Evolutionary conservation across 2,888 invertebrate species (phyloP).

Genomic region (Pyrochroa serraticornis): DNA sequence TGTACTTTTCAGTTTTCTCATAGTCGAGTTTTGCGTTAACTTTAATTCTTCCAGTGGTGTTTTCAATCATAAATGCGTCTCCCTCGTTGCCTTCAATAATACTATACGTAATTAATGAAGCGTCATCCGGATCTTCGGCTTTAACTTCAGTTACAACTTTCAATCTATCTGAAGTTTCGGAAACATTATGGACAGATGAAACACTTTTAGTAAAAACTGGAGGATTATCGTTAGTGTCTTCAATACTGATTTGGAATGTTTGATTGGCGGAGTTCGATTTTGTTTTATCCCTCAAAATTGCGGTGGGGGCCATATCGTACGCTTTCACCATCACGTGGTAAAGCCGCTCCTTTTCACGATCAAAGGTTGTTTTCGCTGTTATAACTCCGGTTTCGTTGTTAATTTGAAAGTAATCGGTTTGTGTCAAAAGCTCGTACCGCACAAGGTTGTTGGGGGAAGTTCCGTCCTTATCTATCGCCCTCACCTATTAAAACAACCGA

Average conservation of each 20-base stretch:
- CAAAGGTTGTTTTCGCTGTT: slow-evolving; percentile 80
- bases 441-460: slow-evolving; percentile 84
- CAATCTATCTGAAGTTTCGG: slow-evolving; percentile 84
- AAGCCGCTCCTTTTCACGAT: slow-evolving; percentile 82
- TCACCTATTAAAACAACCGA: slow-evolving; percentile 35
- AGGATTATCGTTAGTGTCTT: slow-evolving; percentile 95
- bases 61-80: slow-evolving; percentile 85
- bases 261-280: slow-evolving; percentile 79
- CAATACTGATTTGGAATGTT: slow-evolving; percentile 88
- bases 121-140: slow-evolving; percentile 88
- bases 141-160: slow-evolving; percentile 85
- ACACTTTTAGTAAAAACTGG: slow-evolving; percentile 83
- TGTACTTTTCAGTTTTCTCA: slow-evolving; percentile 84
- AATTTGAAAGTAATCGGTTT: slow-evolving; percentile 77
- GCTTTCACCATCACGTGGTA: slow-evolving; percentile 87
- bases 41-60: slow-evolving; percentile 82
- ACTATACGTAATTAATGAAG: slow-evolving; percentile 84
- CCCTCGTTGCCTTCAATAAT: slow-evolving; percentile 86
- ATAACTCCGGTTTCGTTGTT: slow-evolving; percentile 88
- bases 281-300: slow-evolving; percentile 64
- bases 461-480: slow-evolving; percentile 86
- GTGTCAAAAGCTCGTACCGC: slow-evolving; percentile 73
- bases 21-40: slow-evolving; percentile 81
- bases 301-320: slow-evolving; percentile 87
- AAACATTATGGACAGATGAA: slow-evolving; percentile 76